These are phyloP conservation scores for Mythimna pallens DNA, from an alignment of 2,888 invertebrate genomes.

Conservation along the genomic window DNA sequence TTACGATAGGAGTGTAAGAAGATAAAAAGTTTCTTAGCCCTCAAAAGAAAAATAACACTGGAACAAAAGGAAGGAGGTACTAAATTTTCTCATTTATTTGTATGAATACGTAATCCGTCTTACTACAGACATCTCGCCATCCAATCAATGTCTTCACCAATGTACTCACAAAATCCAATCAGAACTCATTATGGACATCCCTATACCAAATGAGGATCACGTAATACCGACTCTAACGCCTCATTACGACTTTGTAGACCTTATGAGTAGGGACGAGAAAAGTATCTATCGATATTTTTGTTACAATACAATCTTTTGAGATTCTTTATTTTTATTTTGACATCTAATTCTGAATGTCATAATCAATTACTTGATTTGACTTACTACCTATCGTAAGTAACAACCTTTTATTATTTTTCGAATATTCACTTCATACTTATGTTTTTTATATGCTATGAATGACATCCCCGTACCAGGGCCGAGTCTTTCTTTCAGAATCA, in stretches of 20 bases:
- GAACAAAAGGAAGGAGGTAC: not conserved
- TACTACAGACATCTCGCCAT: not conserved
- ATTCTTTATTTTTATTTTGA: too few species aligned
- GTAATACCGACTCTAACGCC: slow-evolving; percentile 18
- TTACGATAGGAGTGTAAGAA: too few species aligned
- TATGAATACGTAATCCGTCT: slow-evolving; percentile 12
- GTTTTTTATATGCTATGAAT: too few species aligned
- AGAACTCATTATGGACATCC: slow-evolving; percentile 30
- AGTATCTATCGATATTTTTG: not conserved
- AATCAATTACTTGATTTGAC: too few species aligned
- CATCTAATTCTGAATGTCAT: too few species aligned
- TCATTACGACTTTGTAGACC: slow-evolving; percentile 22
- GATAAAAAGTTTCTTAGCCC: not conserved
- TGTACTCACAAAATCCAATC: slow-evolving; percentile 31
- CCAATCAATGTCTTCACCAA: slow-evolving; percentile 33
- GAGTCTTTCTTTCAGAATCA: too few species aligned
- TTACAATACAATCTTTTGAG: not conserved
- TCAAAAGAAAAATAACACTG: not conserved
- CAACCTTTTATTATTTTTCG: too few species aligned
- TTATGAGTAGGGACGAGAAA: slow-evolving; percentile 11
- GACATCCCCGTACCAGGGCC: too few species aligned
- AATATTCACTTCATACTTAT: too few species aligned
- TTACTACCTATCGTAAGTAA: too few species aligned
- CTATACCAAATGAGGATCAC: slow-evolving; percentile 36
- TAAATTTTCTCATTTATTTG: not conserved